These are phyloP conservation scores for Hydrolagus affinis DNA, from an alignment of 2,113 vertebrate genomes.

Conservation along the genomic window DNA sequence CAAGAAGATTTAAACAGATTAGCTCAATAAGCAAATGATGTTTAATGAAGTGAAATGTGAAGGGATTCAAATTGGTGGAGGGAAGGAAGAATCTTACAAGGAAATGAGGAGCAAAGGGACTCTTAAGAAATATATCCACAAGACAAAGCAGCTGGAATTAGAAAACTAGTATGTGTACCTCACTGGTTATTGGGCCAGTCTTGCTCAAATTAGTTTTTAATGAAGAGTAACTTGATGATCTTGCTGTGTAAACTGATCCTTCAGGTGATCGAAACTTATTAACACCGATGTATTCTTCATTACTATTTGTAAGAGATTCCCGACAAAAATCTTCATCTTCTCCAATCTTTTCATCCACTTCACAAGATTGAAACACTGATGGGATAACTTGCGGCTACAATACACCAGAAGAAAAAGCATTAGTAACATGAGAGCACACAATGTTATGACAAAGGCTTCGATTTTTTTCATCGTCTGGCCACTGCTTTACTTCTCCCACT, in stretches of 20 bases:
- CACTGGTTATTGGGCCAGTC: neutral
- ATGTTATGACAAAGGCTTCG: too few relatives aligned
- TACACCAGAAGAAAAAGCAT: neutral
- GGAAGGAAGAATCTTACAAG: neutral
- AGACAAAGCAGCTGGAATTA: neutral
- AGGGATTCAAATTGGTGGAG: too few relatives aligned
- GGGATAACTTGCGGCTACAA: neutral
- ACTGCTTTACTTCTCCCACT: too few relatives aligned
- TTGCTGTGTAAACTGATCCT: neutral
- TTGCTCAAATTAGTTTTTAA: neutral
- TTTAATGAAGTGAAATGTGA: neutral
- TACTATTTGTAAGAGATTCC: neutral
- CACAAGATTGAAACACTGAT: neutral
- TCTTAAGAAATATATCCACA: too few relatives aligned
- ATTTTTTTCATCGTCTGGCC: too few relatives aligned
- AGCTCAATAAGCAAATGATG: neutral
- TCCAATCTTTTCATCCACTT: conserved; percentile 12
- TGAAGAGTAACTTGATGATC: conserved; percentile 5
- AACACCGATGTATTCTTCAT: neutral
- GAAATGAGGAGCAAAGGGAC: neutral
- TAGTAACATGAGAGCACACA: neutral
- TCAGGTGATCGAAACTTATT: neutral
- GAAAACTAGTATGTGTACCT: neutral
- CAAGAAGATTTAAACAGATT: too few relatives aligned
- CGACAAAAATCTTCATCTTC: neutral